phyloP scores from a whole-genome alignment of 2,888 invertebrate genomes.

The Oxytorus armatus region DNA sequence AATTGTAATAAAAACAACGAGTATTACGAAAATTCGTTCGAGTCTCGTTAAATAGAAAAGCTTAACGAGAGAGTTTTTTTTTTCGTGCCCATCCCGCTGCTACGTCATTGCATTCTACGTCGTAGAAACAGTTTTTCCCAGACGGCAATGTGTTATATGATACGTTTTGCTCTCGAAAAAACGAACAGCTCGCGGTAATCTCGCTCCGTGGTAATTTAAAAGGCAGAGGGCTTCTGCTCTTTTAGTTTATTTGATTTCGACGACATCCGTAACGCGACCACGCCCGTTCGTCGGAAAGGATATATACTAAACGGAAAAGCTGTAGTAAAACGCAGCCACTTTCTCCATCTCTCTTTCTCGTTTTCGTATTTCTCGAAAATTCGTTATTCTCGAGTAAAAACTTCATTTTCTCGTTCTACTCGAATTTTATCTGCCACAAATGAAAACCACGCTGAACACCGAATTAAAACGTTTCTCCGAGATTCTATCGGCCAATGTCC shows the following conservation, averaged over 20 bases:
- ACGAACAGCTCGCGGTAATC: slow-evolving; percentile 31
- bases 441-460: slow-evolving; percentile 34
- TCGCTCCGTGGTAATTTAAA: slow-evolving; percentile 54
- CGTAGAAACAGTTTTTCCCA: slow-evolving; percentile 7
- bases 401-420: slow-evolving; percentile 28
- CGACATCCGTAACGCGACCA: slow-evolving; percentile 52
- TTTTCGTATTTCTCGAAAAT: slow-evolving; percentile 37
- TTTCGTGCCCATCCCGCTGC: no score
- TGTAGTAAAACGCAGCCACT: slow-evolving; percentile 13
- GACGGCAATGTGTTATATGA: slow-evolving; percentile 19
- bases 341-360: slow-evolving; percentile 17
- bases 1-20: neutral
- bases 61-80: neutral
- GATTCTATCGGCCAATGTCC: neutral
- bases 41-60: slow-evolving; percentile 6
- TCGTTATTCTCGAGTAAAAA: slow-evolving; percentile 50
- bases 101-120: slow-evolving; percentile 19
- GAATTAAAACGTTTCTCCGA: slow-evolving; percentile 36
- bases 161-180: slow-evolving; percentile 32
- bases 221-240: slow-evolving; percentile 28
- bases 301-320: slow-evolving; percentile 15
- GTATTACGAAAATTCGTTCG: neutral
- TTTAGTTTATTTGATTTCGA: slow-evolving; percentile 52
- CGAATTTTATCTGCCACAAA: slow-evolving; percentile 15
- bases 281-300: slow-evolving; percentile 16